Conservation (phyloP, 2,888 invertebrate genomes). For the Protonemura montana region DNA sequence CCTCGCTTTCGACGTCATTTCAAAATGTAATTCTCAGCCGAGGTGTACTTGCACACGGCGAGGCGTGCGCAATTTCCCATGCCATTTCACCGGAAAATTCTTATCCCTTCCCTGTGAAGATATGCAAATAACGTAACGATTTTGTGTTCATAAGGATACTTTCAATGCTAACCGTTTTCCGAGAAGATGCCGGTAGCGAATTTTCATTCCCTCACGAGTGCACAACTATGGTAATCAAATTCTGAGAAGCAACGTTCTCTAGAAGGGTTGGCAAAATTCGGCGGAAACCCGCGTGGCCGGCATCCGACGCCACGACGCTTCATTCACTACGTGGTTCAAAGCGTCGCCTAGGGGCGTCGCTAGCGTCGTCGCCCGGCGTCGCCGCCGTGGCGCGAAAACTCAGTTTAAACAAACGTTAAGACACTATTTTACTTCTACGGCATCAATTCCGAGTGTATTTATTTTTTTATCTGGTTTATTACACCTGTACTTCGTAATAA, state of each 20-base stretch:
- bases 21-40: background rate
- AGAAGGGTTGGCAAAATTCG: background rate
- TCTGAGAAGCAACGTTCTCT: background rate
- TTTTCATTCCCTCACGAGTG: constrained; percentile 58
- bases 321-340: background rate
- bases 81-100: background rate
- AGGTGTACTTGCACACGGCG: background rate
- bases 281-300: background rate
- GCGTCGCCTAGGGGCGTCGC: background rate
- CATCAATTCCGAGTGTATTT: background rate
- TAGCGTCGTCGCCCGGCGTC: constrained; percentile 1
- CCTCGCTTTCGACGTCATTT: background rate
- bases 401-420: background rate
- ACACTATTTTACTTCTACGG: background rate
- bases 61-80: background rate
- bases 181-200: background rate
- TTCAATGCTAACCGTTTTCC: background rate
- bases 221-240: constrained; percentile 55
- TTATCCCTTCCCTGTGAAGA: background rate
- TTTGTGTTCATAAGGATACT: background rate
- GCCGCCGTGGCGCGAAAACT: constrained; percentile 16
- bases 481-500: background rate
- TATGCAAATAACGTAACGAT: background rate
- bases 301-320: background rate
- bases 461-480: background rate